Evolutionary conservation across 2,797 vertebrate species (phyloP), one percentile per base, ranked within the genome.

Genomic region (Lemur catta): DNA sequence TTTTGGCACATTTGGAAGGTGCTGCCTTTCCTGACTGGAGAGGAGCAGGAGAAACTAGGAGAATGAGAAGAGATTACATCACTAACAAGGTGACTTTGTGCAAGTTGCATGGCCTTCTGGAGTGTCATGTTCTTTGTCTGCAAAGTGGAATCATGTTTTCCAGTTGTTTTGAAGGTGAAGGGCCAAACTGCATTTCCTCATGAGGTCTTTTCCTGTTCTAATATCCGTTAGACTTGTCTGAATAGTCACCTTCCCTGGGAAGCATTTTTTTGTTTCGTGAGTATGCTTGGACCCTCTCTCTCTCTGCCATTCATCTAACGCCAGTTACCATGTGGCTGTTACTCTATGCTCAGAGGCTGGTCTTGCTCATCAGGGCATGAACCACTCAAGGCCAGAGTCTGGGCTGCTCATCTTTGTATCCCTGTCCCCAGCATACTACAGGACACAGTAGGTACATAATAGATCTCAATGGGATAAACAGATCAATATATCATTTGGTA

Each of bases 1-100:
- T 96, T 95, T 96, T 94, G 97, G 97, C n/a, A 46, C 52, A 85
- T 96, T 97, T 96, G 91, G 92, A 98, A 81, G 88, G 84, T 88
- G 72, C 92, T 97, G 84, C 92, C 59, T 93, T 75, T 96, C 71
- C 93, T 89, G 41, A 86, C 75, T 97, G 75, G 97, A 91, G 72
- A 63, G 57, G 52, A 87, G 74, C 13, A 20, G 11, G 46, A 75
- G 28, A 82, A 81, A 43, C 30, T 92, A 95, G 38, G 84, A 94
- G 91, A 85, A 97, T 97, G 59, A 95, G 93, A 90, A 97, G 89
- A 88, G 96, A 93, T 97, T 65, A 89, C 0, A 7, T 90, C 5
- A 26, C 11, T 38, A 43, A 20, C 46, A 88, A 95, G 35, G 65
- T 88, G 87, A 93, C 89, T 48, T 96, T 96, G 67, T 78, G 46